Percentiles rank a stretch among this genome's conserved stretches.
phyloP scores from a whole-genome alignment of 2,797 vertebrate genomes.

The Acanthornis magna region DNA sequence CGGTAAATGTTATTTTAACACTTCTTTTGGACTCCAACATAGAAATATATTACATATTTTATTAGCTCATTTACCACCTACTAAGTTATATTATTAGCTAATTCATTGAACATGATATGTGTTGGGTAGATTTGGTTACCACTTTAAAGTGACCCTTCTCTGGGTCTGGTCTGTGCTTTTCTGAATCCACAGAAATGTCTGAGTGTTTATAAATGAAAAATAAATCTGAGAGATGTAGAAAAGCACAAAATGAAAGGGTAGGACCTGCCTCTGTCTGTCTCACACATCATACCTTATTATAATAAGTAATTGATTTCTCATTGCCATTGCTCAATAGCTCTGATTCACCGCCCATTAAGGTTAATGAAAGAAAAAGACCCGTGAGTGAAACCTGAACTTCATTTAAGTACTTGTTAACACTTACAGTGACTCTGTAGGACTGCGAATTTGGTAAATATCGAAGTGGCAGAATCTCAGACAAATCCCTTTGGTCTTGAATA shows the following conservation, averaged over 20 bases:
- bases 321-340: neutral
- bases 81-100: constrained; percentile 71
- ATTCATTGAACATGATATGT: constrained; percentile 53
- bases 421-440: neutral
- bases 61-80: constrained; percentile 78
- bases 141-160: constrained; percentile 10
- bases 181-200: neutral
- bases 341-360: neutral
- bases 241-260: neutral
- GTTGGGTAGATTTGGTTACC: constrained; percentile 34
- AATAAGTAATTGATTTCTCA: constrained; percentile 28
- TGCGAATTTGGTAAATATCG: neutral
- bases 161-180: neutral
- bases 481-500: neutral
- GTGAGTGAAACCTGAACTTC: neutral
- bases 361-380: neutral
- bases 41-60: constrained; percentile 76
- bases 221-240: neutral
- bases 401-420: neutral
- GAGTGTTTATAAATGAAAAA: neutral
- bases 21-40: constrained; percentile 73
- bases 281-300: neutral
- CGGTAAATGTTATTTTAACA: constrained; percentile 71
- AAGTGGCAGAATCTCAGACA: neutral
- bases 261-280: neutral